Percentiles rank a stretch among this genome's conserved stretches.
Conservation (phyloP, 2,888 invertebrate genomes). For the Rotaria macrura region DNA sequence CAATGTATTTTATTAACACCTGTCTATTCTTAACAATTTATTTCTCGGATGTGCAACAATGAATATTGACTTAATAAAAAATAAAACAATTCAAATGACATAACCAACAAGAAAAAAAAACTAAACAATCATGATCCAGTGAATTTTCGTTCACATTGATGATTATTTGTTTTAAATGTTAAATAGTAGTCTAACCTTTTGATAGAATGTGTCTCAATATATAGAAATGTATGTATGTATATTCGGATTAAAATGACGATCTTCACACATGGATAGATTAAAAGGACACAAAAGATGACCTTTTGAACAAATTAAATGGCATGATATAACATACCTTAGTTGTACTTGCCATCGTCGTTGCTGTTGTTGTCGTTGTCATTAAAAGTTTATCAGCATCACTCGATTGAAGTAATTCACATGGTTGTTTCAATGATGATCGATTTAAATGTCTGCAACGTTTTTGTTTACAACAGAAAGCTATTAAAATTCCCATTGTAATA, state of each 20-base stretch:
- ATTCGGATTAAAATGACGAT: neutral
- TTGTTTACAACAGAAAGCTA: neutral
- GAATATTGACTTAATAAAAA: neutral
- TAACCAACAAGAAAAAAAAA: too few relatives aligned
- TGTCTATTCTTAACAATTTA: neutral
- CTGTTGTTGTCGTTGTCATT: neutral
- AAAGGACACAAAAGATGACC: neutral
- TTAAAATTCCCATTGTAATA: slow-evolving; percentile 13
- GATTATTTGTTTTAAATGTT: neutral
- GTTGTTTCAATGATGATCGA: neutral
- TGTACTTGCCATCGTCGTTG: neutral
- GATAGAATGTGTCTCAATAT: neutral
- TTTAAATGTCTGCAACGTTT: neutral
- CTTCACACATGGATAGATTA: neutral
- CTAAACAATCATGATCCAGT: neutral
- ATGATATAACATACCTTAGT: neutral
- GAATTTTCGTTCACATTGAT: neutral
- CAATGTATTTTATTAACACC: too few relatives aligned
- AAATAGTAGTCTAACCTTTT: neutral
- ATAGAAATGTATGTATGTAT: too few relatives aligned
- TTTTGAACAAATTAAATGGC: neutral
- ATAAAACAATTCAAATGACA: too few relatives aligned
- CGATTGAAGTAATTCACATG: neutral
- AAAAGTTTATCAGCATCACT: slow-evolving; percentile 1
- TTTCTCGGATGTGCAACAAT: neutral